A percentile compares a stretch with the other conserved stretches of the same genome.
phyloP scores from a whole-genome alignment of 2,888 invertebrate genomes.

The Formica aserva region DNA sequence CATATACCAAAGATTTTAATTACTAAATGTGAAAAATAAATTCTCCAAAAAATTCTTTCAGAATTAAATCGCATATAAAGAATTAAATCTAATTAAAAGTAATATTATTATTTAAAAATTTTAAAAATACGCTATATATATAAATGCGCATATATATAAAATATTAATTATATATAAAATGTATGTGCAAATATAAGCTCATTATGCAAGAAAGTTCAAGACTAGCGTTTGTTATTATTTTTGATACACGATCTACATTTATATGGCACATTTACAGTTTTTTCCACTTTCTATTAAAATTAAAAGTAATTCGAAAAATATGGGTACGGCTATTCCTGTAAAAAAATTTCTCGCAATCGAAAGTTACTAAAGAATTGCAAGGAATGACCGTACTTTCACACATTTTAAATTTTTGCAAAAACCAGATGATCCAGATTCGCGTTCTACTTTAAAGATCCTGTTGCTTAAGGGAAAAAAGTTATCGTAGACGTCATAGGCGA shows the following conservation, averaged over 20 bases:
- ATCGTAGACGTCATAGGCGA: background rate
- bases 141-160: background rate
- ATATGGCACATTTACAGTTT: background rate
- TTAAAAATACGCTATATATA: background rate
- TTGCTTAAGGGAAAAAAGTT: background rate
- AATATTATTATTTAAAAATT: background rate
- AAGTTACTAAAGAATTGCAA: background rate
- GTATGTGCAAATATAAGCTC: background rate
- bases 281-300: background rate
- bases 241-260: background rate
- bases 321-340: background rate
- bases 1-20: background rate
- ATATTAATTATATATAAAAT: too few species aligned
- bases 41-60: background rate
- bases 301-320: background rate
- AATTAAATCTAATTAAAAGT: background rate
- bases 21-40: background rate
- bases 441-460: constrained; percentile 9
- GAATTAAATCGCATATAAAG: background rate
- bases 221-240: background rate
- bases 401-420: constrained; percentile 21
- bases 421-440: background rate
- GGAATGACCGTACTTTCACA: constrained; percentile 16
- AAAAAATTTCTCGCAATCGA: background rate
- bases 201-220: background rate